Percentiles rank a stretch among this genome's conserved stretches.
Evolutionary conservation across 2,113 vertebrate species (phyloP).

Genomic region (Trinectes maculatus): DNA sequence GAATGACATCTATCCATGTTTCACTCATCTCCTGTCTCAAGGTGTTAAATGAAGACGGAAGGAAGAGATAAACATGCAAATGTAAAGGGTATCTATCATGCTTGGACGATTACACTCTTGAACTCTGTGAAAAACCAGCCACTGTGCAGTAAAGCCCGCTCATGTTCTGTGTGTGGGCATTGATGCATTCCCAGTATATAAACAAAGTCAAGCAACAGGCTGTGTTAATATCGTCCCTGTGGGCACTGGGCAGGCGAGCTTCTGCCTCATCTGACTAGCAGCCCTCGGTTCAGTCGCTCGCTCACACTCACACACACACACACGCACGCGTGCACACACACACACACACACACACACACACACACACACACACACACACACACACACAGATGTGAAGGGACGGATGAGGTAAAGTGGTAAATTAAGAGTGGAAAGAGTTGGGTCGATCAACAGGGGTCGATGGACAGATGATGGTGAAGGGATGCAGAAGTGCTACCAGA

Average conservation of each 20-base stretch:
- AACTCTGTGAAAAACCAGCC: conserved; percentile 40
- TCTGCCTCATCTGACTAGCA: conserved; percentile 41
- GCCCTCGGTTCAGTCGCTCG: neutral
- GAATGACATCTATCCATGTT: neutral
- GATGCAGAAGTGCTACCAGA: neutral
- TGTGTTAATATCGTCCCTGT: conserved; percentile 10
- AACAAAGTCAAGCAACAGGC: conserved; percentile 33
- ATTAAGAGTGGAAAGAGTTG: neutral
- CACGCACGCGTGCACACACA: neutral
- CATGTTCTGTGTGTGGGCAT: neutral
- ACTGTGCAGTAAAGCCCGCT: neutral
- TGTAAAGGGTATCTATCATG: neutral
- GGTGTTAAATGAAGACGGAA: neutral
- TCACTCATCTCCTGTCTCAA: neutral
- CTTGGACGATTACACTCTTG: neutral
- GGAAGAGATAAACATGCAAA: conserved; percentile 5
- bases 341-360: neutral
- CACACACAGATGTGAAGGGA: neutral
- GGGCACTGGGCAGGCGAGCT: conserved; percentile 16
- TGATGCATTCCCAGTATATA: conserved; percentile 21
- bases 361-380: neutral
- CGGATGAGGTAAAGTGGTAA: neutral
- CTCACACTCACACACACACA: neutral
- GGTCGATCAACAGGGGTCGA: conserved; percentile 18
- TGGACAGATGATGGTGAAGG: neutral